Base-by-base conservation (phyloP, 2,888 invertebrate species). In the Dryocosmus kuriphilus region DNA sequence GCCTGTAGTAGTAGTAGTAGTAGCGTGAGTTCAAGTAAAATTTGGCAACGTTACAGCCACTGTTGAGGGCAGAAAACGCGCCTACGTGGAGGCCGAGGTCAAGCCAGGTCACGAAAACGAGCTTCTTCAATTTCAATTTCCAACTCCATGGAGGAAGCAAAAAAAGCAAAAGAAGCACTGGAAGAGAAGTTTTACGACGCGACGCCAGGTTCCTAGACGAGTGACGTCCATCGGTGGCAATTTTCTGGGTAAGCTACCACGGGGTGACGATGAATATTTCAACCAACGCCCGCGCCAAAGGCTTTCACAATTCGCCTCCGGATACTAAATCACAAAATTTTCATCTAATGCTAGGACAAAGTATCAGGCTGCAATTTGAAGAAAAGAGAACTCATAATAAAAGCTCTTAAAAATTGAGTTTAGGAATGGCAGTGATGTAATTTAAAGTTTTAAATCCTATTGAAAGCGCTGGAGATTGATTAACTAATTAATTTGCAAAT, bases 41-140 rank as follows among this genome's bases (percentile, higher is more conserved):
- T 67, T 67, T 67, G 67, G 67, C 67, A 46, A 46, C 27, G 67
- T 46, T 67, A 27, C 46, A 46, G 46, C 41, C 2, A 46, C 41
- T 46, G 67, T 67, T 24, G 67, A 22, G 27, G 27, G 27, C 8
- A 22, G 22, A 67, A 24, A 63, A 65, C 16, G 32, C 30, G 41
- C 65, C 62, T 76, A 77, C 76, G 27, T 65, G 75, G 76, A 78
- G 78, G 76, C 77, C 78, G 82, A 83, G 82, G 81, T 82, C 81
- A 80, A 77, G 79, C 74, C 77, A 61, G 82, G 83, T 81, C 81
- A 80, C 77, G 77, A 30, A 55, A 30, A 71, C 46, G n/a, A 71
- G 51, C 11, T n/a, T 51, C 30, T 51, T 71, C 51, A 71, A 71
- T 71, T 71, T 71, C 32, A 71, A 51, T 55, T 71, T 71, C 30